These are phyloP conservation scores for Motacilla alba DNA, from an alignment of 2,113 vertebrate species.

Conservation along the genomic window DNA sequence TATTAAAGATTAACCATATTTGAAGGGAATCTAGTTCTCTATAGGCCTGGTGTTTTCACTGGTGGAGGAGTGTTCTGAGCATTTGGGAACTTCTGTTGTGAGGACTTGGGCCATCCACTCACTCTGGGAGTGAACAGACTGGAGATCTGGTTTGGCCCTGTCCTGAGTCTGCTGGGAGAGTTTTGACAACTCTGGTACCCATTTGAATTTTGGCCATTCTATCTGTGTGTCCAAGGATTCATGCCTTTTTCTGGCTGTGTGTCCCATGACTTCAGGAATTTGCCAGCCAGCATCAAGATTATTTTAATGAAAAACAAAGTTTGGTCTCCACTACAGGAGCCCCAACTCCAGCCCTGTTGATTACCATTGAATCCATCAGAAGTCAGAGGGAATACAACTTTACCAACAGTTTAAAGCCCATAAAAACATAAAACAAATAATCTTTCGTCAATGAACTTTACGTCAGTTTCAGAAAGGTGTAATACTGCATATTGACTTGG, in stretches of 20 bases:
- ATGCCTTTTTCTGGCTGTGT: constrained; percentile 22
- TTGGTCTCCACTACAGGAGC: not conserved
- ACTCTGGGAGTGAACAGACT: not conserved
- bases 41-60: not conserved
- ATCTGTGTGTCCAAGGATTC: not conserved
- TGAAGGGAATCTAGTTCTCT: not conserved
- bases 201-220: not conserved
- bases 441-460: not conserved
- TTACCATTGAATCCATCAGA: not conserved
- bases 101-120: not conserved
- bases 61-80: not conserved
- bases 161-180: not conserved
- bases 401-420: not conserved
- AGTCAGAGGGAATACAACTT: not conserved
- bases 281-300: not conserved
- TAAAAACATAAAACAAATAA: not conserved
- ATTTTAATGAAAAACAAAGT: constrained; percentile 8
- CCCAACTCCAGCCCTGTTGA: not conserved
- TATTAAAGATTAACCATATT: not conserved
- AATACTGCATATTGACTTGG: not conserved
- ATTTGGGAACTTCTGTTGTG: not conserved
- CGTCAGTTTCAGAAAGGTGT: not conserved
- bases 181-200: not conserved
- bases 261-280: not conserved
- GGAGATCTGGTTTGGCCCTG: not conserved